Evolutionary conservation across 1,140 invertebrate genomes (phyloP).

Genomic region (Asbolus verrucosus): DNA sequence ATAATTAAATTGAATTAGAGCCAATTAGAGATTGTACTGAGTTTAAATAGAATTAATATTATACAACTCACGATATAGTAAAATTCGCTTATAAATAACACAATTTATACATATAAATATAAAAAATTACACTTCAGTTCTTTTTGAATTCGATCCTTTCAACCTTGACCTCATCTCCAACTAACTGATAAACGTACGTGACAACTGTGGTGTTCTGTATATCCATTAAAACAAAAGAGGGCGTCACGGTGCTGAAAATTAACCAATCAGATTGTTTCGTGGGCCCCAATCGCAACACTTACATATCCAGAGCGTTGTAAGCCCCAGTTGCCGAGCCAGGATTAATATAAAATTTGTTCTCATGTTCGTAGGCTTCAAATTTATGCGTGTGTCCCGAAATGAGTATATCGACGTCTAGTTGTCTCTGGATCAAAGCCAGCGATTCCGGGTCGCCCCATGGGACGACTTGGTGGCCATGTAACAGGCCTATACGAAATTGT

Average conservation of each 20-base stretch:
- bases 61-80: neutral
- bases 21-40: neutral
- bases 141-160: constrained; percentile 99
- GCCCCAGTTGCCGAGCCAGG: constrained; percentile 99
- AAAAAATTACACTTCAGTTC: constrained; percentile 67
- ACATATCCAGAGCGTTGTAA: constrained; percentile 93
- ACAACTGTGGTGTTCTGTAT: constrained; percentile 98
- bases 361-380: constrained; percentile 98
- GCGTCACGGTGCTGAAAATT: constrained; percentile 83
- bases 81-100: constrained; percentile 30
- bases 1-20: no score
- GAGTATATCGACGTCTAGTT: constrained; percentile 98
- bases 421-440: constrained; percentile 92
- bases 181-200: constrained; percentile 97
- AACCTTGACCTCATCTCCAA: constrained; percentile 98
- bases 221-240: constrained; percentile 99
- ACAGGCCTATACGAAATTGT: constrained; percentile 97
- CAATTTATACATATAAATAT: constrained; percentile 28
- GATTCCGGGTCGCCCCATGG: constrained; percentile 97
- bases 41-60: neutral
- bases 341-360: constrained; percentile 99
- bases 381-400: constrained; percentile 99
- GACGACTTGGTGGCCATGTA: constrained; percentile 97
- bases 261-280: neutral
- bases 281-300: constrained; percentile 63